Percentiles rank a stretch among this genome's conserved stretches.
These are phyloP conservation scores for Maconellicoccus hirsutus DNA, from an alignment of 1,140 invertebrate species.

Conservation along the genomic window DNA sequence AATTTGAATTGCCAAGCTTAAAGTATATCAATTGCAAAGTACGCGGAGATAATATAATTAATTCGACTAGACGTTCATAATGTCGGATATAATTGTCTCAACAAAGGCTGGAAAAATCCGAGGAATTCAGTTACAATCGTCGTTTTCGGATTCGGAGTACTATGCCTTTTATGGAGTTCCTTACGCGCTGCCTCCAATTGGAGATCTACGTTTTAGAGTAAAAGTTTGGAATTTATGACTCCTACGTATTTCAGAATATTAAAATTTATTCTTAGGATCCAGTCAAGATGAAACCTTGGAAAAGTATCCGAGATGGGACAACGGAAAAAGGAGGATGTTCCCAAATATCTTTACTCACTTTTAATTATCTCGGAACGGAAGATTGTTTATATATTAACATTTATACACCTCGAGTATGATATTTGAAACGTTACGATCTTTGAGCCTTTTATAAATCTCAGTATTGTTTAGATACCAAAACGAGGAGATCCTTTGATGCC, in stretches of 20 bases:
- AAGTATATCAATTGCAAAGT: too few species aligned
- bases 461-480: neutral
- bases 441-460: too few species aligned
- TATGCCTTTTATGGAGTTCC: slow-evolving; percentile 29
- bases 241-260: too few species aligned
- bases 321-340: slow-evolving; percentile 23
- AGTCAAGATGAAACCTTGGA: slow-evolving; percentile 23
- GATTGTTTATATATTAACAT: slow-evolving; percentile 29
- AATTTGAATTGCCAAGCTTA: too few species aligned
- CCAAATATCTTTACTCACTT: slow-evolving; percentile 12
- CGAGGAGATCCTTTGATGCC: neutral
- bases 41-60: too few species aligned
- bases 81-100: neutral
- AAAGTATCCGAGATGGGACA: slow-evolving; percentile 24
- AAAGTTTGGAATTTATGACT: neutral
- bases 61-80: too few species aligned
- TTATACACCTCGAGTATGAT: neutral
- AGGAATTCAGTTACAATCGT: slow-evolving; percentile 19
- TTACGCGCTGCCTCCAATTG: slow-evolving; percentile 29
- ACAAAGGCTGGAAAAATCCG: slow-evolving; percentile 22
- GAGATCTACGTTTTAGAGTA: slow-evolving; percentile 29
- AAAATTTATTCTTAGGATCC: slow-evolving; percentile 9
- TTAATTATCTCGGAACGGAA: slow-evolving; percentile 24
- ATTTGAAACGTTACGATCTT: too few species aligned
- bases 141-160: slow-evolving; percentile 16